Conservation (phyloP, 2,888 invertebrate genomes). For the Chaitophorus viminalis region DNA sequence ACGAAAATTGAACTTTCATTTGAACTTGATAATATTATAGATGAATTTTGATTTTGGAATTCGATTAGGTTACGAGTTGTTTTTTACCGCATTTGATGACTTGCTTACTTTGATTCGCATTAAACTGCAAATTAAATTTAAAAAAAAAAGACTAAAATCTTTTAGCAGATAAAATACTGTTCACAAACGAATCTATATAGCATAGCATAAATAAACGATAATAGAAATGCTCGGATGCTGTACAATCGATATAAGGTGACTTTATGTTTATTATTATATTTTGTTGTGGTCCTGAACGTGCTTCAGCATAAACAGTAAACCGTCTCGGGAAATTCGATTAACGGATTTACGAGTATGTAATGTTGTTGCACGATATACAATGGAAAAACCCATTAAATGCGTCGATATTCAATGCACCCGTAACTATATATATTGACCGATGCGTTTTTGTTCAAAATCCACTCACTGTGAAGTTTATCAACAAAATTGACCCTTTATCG, state of each 20-base stretch:
- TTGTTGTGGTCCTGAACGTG: not conserved
- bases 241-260: too few species aligned
- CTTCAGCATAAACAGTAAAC: slow-evolving; percentile 1
- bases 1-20: too few species aligned
- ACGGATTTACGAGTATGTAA: not conserved
- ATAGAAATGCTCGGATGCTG: not conserved
- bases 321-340: not conserved
- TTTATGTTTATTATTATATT: not conserved
- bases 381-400: not conserved
- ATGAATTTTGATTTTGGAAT: not conserved
- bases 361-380: not conserved
- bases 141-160: not conserved
- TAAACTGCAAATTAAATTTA: not conserved
- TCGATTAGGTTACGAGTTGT: not conserved
- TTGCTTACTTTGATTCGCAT: not conserved
- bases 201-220: not conserved
- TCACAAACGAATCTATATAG: not conserved
- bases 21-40: too few species aligned
- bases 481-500: too few species aligned
- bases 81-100: not conserved
- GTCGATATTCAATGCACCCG: not conserved
- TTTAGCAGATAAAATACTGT: too few species aligned
- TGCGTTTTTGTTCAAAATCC: too few species aligned
- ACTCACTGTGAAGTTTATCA: too few species aligned
- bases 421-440: too few species aligned